phyloP scores from a whole-genome alignment of 2,113 vertebrate genomes.

The Percopsis transmontana region DNA sequence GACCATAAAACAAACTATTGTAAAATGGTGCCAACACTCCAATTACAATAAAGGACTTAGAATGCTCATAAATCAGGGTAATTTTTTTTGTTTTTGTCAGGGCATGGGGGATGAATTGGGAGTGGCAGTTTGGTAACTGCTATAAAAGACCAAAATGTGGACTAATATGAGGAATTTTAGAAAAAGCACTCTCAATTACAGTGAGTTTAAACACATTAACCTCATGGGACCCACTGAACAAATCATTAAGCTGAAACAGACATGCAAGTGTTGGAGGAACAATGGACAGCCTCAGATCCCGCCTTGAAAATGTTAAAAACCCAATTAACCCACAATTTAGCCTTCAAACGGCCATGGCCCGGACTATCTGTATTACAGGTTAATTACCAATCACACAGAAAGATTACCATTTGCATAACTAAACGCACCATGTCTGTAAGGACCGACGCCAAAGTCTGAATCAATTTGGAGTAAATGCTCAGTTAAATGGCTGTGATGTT shows the following conservation, averaged over 20 bases:
- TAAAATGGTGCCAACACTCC: conserved; percentile 39
- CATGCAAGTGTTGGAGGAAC: conserved; percentile 60
- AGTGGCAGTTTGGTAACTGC: conserved; percentile 56
- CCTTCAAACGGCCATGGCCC: conserved; percentile 62
- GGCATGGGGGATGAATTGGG: conserved; percentile 22
- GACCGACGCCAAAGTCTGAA: conserved; percentile 72
- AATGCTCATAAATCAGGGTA: conserved; percentile 61
- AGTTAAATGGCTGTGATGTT: conserved; percentile 76
- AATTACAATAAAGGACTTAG: conserved; percentile 73
- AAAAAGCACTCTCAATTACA: conserved; percentile 76
- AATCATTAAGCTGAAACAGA: conserved; percentile 72
- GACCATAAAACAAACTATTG: conserved; percentile 40
- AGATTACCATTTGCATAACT: conserved; percentile 80
- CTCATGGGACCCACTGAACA: conserved; percentile 65
- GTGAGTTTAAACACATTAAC: conserved; percentile 77
- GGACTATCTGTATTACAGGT: conserved; percentile 74
- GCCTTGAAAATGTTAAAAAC: conserved; percentile 76
- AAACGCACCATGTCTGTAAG: conserved; percentile 75
- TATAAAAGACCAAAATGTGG: conserved; percentile 41
- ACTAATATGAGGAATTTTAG: conserved; percentile 62
- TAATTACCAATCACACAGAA: conserved; percentile 80
- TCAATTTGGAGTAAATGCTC: conserved; percentile 76
- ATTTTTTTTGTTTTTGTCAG: conserved; percentile 26
- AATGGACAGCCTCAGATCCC: conserved; percentile 65
- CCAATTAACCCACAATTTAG: conserved; percentile 78